Conservation (phyloP, 2,888 invertebrate genomes). For the Blera fallax region DNA sequence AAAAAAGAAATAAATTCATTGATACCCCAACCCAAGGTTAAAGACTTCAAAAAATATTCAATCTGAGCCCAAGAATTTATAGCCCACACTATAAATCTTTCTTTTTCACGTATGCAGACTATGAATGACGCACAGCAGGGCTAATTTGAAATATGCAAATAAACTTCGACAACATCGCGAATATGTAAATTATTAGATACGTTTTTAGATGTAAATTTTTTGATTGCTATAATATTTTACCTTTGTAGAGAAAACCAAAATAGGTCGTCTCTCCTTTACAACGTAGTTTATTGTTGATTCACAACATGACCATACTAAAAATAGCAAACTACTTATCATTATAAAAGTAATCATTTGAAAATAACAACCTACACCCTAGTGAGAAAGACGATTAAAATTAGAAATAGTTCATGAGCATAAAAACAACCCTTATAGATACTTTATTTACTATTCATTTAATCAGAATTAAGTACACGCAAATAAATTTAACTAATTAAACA, state of each 20-base stretch:
- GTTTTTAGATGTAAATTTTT: slow-evolving; percentile 18
- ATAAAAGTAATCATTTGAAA: not conserved
- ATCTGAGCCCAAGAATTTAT: not conserved
- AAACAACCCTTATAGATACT: slow-evolving; percentile 19
- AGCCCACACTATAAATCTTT: slow-evolving; percentile 12
- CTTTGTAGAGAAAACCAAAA: not conserved
- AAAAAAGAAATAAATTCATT: no score
- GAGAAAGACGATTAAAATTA: slow-evolving; percentile 33
- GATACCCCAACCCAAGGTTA: not conserved
- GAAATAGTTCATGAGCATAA: slow-evolving; percentile 25
- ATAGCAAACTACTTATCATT: not conserved
- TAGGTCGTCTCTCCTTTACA: not conserved
- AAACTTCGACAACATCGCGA: not conserved
- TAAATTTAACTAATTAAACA: slow-evolving; percentile 22
- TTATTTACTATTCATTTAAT: not conserved
- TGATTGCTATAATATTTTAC: slow-evolving; percentile 11
- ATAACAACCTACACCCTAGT: not conserved
- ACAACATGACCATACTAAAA: not conserved
- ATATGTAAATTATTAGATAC: slow-evolving; percentile 14
- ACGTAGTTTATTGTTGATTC: not conserved
- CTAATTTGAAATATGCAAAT: slow-evolving; percentile 49
- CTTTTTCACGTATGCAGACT: slow-evolving; percentile 1
- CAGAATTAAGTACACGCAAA: not conserved
- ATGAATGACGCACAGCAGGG: slow-evolving; percentile 4
- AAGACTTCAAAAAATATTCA: not conserved